A percentile compares a stretch with the other conserved stretches of the same genome.
Evolutionary conservation across 2,113 vertebrate genomes (phyloP).

Genomic region (Eulemur macaco): DNA sequence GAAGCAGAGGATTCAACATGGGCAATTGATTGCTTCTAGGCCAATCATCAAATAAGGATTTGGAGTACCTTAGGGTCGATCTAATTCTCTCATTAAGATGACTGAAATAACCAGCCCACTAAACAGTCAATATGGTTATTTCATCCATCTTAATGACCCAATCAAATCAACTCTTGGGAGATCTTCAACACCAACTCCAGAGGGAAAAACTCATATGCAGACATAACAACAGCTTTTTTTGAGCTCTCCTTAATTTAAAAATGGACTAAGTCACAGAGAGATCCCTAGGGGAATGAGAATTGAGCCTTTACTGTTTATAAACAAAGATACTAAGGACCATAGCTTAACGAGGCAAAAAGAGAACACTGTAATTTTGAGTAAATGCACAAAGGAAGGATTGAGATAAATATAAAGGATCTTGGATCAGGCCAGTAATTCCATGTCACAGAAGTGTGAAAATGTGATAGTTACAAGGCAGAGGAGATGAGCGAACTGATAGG

Average conservation of each 20-base stretch:
- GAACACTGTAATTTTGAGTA: neutral
- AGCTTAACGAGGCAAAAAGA: constrained; percentile 13
- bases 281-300: neutral
- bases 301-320: constrained; percentile 4
- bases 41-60: constrained; percentile 77
- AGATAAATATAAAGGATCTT: neutral
- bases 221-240: neutral
- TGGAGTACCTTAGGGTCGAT: constrained; percentile 61
- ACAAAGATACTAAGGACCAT: neutral
- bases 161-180: constrained; percentile 62
- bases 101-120: constrained; percentile 67
- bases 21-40: constrained; percentile 67
- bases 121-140: constrained; percentile 71
- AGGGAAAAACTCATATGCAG: neutral
- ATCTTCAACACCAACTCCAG: constrained; percentile 24
- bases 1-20: constrained; percentile 23
- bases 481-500: neutral
- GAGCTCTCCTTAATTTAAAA: constrained; percentile 40
- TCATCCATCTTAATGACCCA: constrained; percentile 75
- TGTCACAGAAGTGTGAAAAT: neutral
- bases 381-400: neutral
- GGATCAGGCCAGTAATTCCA: neutral
- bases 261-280: constrained; percentile 30
- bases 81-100: constrained; percentile 79
- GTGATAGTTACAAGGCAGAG: neutral